A percentile compares a stretch with the other conserved stretches of the same genome.
Evolutionary conservation across 2,888 invertebrate species (phyloP).

Genomic region (Eurytoma californica): DNA sequence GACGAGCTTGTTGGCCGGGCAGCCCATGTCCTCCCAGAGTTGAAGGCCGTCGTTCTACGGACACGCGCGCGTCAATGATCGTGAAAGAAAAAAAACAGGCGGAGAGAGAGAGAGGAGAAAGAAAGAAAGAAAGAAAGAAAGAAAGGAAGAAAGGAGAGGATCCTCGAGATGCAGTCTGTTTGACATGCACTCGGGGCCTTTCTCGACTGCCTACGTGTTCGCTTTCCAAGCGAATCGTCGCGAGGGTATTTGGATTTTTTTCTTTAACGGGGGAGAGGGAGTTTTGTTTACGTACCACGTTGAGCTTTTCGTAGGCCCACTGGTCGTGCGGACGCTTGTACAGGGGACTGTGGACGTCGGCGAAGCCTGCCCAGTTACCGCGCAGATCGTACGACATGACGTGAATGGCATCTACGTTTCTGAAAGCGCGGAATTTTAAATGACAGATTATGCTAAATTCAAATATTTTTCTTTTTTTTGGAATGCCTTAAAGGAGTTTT

Average conservation of each 20-base stretch:
- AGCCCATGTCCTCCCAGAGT: constrained; percentile 93
- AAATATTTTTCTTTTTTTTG: background rate
- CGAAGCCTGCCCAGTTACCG: constrained; percentile 94
- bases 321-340: constrained; percentile 91
- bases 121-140: background rate
- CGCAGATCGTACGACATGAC: constrained; percentile 91
- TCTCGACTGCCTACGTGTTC: background rate
- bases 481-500: too few species aligned
- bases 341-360: constrained; percentile 91
- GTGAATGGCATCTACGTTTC: constrained; percentile 87
- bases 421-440: constrained; percentile 68
- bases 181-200: background rate
- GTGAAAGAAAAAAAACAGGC: background rate
- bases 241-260: background rate
- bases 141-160: background rate
- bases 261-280: background rate
- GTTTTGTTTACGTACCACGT: constrained; percentile 82
- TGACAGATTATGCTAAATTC: background rate
- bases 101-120: background rate
- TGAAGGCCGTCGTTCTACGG: constrained; percentile 88
- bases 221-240: background rate
- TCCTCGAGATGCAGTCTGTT: background rate
- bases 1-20: constrained; percentile 89
- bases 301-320: constrained; percentile 91
- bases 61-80: background rate